Evolutionary conservation across 2,113 vertebrate species (phyloP), one percentile per base, ranked within the genome.

Genomic region (Typhlomys cinereus): DNA sequence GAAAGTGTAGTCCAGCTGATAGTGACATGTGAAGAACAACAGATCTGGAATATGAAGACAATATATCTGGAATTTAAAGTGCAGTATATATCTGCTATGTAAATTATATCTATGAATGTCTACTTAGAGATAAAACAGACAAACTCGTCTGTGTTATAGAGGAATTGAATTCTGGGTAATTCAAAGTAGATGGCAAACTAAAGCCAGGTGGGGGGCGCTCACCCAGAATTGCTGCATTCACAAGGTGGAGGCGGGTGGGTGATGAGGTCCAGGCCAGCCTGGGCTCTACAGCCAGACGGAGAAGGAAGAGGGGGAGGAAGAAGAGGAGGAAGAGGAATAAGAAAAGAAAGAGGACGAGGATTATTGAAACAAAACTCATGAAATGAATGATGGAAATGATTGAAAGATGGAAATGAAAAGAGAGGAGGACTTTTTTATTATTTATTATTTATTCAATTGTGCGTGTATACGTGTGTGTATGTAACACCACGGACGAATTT

Each of bases 331-430:
- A 29, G 62, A 66, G 34, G 9, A 64, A n/a, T n/a, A n/a, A n/a
- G n/a, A n/a, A n/a, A n/a, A n/a, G n/a, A n/a, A n/a, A n/a, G n/a
- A n/a, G 29, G 23, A 64, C 27, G 34, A 66, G 29, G 31, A 66
- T 9, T 10, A 10, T 48, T 81, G 27, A 85, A 76, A 73, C 8
- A 41, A 84, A 62, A 89, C 79, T n/a, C 46, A 75, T 62, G 21
- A 82, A 83, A 25, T 44, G 61, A 39, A 31, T 64, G 21, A 44
- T 18, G n/a, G n/a, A n/a, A n/a, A n/a, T n/a, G n/a, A n/a, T n/a
- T n/a, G n/a, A n/a, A n/a, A n/a, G n/a, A n/a, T 89, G 46, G 41
- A 89, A 91, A 85, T 44, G 59, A 27, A 48, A 88, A 75, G 23
- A 71, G 69, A 41, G 21, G 78, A 34, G 17, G 70, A 57, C 59